phyloP scores from a whole-genome alignment of 2,113 vertebrate species.

The Castor canadensis region DNA sequence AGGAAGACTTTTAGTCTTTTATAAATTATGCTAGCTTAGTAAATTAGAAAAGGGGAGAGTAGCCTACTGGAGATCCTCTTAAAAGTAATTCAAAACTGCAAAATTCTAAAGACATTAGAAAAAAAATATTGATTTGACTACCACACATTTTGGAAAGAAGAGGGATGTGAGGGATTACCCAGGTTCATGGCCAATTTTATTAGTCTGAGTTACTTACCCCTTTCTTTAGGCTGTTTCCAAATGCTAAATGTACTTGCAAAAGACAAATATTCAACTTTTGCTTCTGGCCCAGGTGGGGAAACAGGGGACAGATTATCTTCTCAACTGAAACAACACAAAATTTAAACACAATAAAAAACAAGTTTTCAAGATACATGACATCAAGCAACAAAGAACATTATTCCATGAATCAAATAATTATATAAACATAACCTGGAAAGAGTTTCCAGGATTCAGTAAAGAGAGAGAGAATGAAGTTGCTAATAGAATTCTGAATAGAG shows the following conservation, averaged over 20 bases:
- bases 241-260: background rate
- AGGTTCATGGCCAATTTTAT: background rate
- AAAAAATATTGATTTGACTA: background rate
- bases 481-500: background rate
- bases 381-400: background rate
- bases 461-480: background rate
- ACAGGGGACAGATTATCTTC: background rate
- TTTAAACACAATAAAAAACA: background rate
- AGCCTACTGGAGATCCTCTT: background rate
- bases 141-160: background rate
- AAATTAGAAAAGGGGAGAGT: background rate
- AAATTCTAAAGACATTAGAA: background rate
- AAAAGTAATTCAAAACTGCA: constrained; percentile 36
- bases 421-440: background rate
- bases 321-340: background rate
- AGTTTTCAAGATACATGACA: background rate
- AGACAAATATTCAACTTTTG: background rate
- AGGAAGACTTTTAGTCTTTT: background rate
- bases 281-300: background rate
- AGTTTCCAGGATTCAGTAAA: background rate
- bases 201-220: background rate
- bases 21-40: background rate
- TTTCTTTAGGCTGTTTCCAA: constrained; percentile 7
- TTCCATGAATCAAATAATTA: background rate
- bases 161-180: background rate